Conservation (phyloP, 2,797 vertebrate genomes). For the Argyrosomus regius region DNA sequence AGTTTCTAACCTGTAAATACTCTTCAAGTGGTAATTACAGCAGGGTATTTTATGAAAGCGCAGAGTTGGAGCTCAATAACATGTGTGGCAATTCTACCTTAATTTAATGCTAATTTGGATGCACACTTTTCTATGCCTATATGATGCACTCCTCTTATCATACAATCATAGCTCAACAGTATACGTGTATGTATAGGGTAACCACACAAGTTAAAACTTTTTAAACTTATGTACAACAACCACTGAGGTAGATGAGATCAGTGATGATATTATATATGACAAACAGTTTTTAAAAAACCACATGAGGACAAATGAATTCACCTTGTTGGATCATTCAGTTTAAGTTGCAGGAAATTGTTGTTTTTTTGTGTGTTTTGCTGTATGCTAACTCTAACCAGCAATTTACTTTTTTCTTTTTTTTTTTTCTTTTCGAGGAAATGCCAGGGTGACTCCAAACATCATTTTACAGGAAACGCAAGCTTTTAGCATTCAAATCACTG, state of each 20-base stretch:
- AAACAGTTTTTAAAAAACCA: neutral
- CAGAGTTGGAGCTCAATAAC: constrained; percentile 1
- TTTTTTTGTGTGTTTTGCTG: constrained; percentile 17
- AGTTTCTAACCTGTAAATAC: constrained; percentile 3
- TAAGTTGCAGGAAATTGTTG: constrained; percentile 30
- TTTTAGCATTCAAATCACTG: constrained; percentile 71
- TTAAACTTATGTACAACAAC: no score
- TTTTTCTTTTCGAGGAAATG: constrained; percentile 30
- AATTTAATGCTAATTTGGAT: neutral
- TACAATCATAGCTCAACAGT: neutral
- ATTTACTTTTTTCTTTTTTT: constrained; percentile 28
- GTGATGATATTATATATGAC: neutral
- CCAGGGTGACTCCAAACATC: constrained; percentile 49
- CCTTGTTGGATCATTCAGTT: constrained; percentile 27
- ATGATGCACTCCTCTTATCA: neutral
- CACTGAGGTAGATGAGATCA: neutral
- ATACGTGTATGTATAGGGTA: neutral
- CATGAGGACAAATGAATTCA: constrained; percentile 6
- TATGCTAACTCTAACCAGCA: constrained; percentile 33
- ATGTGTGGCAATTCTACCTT: neutral
- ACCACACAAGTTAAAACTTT: neutral
- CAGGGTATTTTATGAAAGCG: neutral
- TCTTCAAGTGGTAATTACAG: constrained; percentile 5
- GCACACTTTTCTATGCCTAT: neutral
- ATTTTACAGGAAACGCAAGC: constrained; percentile 55